Evolutionary conservation across 2,888 invertebrate species (phyloP).

Genomic region (Pammene aurita): DNA sequence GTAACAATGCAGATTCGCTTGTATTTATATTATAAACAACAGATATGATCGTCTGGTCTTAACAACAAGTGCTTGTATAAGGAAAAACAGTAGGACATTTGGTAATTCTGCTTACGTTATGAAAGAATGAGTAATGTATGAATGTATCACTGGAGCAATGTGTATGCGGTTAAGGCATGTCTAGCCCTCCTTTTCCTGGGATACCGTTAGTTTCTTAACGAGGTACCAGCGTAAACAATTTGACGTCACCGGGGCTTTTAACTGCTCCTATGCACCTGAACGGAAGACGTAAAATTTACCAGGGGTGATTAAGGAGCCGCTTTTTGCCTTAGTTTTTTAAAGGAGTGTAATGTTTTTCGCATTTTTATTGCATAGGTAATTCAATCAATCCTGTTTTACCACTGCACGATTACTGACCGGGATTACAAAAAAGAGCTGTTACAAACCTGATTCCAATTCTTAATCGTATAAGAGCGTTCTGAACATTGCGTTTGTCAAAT

Average conservation of each 20-base stretch:
- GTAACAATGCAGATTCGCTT: constrained; percentile 29
- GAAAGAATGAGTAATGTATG: constrained; percentile 23
- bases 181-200: not conserved
- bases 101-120: constrained; percentile 24
- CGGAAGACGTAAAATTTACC: not conserved
- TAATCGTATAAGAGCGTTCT: too few relatives aligned
- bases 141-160: constrained; percentile 4
- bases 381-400: too few relatives aligned
- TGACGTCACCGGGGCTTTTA: not conserved
- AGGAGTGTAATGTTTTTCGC: too few relatives aligned
- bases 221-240: not conserved
- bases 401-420: too few relatives aligned
- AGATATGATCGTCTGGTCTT: constrained; percentile 15
- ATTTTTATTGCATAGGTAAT: too few relatives aligned
- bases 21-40: constrained; percentile 13
- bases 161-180: not conserved
- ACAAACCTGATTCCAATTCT: too few relatives aligned
- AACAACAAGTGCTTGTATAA: constrained; percentile 11
- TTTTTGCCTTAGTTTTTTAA: not conserved
- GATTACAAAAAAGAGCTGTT: too few relatives aligned
- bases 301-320: not conserved
- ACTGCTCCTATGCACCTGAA: not conserved
- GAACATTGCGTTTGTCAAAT: too few relatives aligned
- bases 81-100: constrained; percentile 17
- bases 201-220: not conserved